phyloP scores from a whole-genome alignment of 2,888 invertebrate species.

The Synergus umbraculus region DNA sequence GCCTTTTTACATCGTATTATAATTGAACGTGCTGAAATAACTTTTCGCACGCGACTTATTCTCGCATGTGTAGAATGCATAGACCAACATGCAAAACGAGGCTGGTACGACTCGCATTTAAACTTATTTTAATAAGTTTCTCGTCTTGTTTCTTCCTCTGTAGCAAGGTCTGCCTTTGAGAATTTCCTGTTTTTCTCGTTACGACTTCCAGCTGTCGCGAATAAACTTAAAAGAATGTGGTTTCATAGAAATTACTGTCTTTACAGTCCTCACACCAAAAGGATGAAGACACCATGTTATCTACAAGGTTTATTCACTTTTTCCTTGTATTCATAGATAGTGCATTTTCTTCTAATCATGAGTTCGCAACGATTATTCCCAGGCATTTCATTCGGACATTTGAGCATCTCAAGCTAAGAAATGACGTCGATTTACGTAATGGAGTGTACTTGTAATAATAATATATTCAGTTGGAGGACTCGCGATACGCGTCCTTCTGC shows the following conservation, averaged over 20 bases:
- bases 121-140: constrained; percentile 23
- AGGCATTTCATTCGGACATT: background rate
- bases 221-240: background rate
- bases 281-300: too few relatives aligned
- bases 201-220: background rate
- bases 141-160: background rate
- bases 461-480: constrained; percentile 54
- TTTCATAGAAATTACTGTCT: background rate
- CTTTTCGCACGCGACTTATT: constrained; percentile 3
- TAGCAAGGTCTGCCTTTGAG: background rate
- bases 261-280: too few relatives aligned
- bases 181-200: constrained; percentile 3
- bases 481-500: constrained; percentile 41
- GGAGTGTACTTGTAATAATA: constrained; percentile 62
- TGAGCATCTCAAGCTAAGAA: constrained; percentile 49
- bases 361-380: background rate
- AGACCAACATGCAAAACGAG: constrained; percentile 1
- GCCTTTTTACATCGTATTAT: constrained; percentile 10
- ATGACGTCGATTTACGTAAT: constrained; percentile 61
- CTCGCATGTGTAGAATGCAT: background rate
- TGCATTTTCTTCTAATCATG: background rate
- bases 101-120: background rate
- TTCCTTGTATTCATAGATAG: background rate
- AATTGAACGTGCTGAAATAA: constrained; percentile 18
- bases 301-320: too few relatives aligned